Conservation (phyloP, 2,888 invertebrate species). For the Caenorhabditis sp. region DNA sequence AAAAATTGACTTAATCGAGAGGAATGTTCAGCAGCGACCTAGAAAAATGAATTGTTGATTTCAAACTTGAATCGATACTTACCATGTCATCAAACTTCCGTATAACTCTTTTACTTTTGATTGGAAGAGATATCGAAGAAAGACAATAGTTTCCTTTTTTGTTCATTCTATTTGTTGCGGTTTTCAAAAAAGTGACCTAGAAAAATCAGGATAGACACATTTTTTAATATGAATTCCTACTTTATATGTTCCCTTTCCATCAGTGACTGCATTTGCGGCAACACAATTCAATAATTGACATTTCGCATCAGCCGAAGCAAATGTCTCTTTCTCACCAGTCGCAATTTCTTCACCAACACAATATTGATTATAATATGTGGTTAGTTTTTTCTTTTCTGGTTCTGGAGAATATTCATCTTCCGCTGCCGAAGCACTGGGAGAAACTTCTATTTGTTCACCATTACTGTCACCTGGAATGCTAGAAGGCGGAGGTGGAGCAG, state of each 20-base stretch:
- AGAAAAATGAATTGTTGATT: neutral
- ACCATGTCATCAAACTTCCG: constrained; percentile 34
- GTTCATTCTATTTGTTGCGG: constrained; percentile 20
- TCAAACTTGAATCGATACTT: neutral
- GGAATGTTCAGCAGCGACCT: constrained; percentile 1
- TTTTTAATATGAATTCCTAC: constrained; percentile 7
- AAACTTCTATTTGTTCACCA: constrained; percentile 16
- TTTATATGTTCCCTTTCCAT: constrained; percentile 31
- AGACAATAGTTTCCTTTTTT: constrained; percentile 39
- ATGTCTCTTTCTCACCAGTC: constrained; percentile 35
- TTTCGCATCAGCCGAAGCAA: constrained; percentile 29
- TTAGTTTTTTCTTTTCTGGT: constrained; percentile 21
- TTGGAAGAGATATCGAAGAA: constrained; percentile 22
- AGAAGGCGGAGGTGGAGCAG: neutral
- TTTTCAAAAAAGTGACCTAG: constrained; percentile 30
- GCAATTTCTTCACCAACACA: constrained; percentile 33
- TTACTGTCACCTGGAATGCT: neutral
- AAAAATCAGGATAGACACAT: neutral
- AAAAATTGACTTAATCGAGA: neutral
- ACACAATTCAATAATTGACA: constrained; percentile 35
- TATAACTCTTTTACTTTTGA: constrained; percentile 35
- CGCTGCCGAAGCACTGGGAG: constrained; percentile 25
- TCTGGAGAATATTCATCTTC: constrained; percentile 35
- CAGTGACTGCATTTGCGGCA: constrained; percentile 37
- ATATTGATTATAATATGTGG: constrained; percentile 37